A percentile compares a stretch with the other conserved stretches of the same genome.
phyloP scores from a whole-genome alignment of 2,888 invertebrate genomes.

The Neocrepidodera transversa region DNA sequence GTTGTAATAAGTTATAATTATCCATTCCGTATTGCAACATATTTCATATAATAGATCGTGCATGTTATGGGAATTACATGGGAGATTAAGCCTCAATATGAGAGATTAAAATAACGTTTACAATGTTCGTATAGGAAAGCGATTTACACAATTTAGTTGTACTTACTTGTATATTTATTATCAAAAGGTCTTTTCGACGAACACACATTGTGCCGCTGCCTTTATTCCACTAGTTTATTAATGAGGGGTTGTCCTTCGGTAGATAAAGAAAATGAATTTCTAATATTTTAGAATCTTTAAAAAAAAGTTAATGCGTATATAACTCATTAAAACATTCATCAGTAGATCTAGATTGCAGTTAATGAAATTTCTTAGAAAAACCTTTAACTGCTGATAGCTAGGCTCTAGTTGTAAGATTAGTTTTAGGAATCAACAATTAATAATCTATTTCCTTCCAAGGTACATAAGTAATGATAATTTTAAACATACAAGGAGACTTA shows the following conservation, averaged over 20 bases:
- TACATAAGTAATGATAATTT: no score
- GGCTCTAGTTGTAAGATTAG: no score
- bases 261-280: neutral
- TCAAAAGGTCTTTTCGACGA: neutral
- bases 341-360: neutral
- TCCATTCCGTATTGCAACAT: conserved; percentile 17
- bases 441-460: no score
- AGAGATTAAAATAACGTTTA: conserved; percentile 14
- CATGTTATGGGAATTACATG: conserved; percentile 28
- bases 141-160: neutral
- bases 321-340: conserved; percentile 10
- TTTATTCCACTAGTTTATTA: neutral
- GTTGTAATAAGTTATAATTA: conserved; percentile 12
- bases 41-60: conserved; percentile 24
- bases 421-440: no score
- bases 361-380: no score
- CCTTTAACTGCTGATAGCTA: no score
- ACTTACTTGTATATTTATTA: neutral
- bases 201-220: neutral
- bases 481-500: no score
- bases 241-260: neutral
- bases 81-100: conserved; percentile 28
- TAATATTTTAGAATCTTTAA: neutral
- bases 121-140: neutral
- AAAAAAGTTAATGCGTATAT: neutral